Evolutionary conservation across 2,888 invertebrate species (phyloP).

Genomic region (Pycnomerus fuliginosus): DNA sequence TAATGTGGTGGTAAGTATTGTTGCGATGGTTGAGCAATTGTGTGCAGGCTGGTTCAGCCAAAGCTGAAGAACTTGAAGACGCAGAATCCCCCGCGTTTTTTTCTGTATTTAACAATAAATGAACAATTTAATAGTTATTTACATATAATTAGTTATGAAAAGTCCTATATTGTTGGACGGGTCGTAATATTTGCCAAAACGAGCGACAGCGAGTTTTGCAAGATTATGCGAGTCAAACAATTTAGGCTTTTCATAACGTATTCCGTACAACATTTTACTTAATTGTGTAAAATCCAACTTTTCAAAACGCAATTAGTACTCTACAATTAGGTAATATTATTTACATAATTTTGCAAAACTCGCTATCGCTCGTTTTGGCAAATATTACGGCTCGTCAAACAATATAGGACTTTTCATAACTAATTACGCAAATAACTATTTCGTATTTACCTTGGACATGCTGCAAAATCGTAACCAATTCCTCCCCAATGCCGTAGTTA

Average conservation of each 20-base stretch:
- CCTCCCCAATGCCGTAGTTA: conserved; percentile 45
- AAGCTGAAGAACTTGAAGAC: conserved; percentile 68
- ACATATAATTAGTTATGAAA: background rate
- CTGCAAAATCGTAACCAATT: conserved; percentile 46
- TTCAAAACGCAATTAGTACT: too few relatives aligned
- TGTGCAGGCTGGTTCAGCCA: conserved; percentile 49
- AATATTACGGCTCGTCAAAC: too few relatives aligned
- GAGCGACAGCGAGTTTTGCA: too few relatives aligned
- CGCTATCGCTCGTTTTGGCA: too few relatives aligned
- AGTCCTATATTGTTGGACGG: background rate
- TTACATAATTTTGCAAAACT: too few relatives aligned
- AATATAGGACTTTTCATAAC: too few relatives aligned
- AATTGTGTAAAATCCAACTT: too few relatives aligned
- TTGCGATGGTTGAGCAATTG: conserved; percentile 48
- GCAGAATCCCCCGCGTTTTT: conserved; percentile 56
- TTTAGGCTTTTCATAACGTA: too few relatives aligned
- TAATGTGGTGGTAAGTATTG: conserved; percentile 41
- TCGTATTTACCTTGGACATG: conserved; percentile 45
- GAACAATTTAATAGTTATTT: background rate
- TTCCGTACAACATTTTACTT: too few relatives aligned
- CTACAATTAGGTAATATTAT: background rate
- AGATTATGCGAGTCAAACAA: too few relatives aligned
- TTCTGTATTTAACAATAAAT: conserved; percentile 38
- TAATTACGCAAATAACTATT: too few relatives aligned
- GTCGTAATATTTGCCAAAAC: too few relatives aligned